phyloP scores from a whole-genome alignment of 2,888 invertebrate species.

The Yponomeuta sedellus region DNA sequence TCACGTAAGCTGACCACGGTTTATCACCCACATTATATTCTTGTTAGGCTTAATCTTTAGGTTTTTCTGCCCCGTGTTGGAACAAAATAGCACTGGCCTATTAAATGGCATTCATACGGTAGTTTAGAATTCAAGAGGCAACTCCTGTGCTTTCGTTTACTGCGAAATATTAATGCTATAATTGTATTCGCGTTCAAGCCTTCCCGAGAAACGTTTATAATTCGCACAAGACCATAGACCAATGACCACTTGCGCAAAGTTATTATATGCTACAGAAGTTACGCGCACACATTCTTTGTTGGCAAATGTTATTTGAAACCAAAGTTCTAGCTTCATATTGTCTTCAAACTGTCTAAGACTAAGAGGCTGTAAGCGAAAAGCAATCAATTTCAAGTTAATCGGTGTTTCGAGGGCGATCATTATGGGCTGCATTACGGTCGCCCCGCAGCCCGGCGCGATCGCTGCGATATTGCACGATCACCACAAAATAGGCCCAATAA shows the following conservation, averaged over 20 bases:
- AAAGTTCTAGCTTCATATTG: neutral
- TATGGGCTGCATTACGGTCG: slow-evolving; percentile 12
- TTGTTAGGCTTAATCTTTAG: neutral
- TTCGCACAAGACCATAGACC: slow-evolving; percentile 4
- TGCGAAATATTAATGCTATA: neutral
- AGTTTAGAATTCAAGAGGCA: neutral
- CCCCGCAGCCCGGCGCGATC: neutral
- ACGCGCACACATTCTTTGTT: neutral
- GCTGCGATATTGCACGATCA: slow-evolving; percentile 26
- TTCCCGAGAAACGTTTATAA: slow-evolving; percentile 4
- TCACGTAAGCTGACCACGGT: slow-evolving; percentile 1
- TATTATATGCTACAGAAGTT: neutral
- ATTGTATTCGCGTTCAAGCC: neutral
- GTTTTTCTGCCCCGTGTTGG: neutral
- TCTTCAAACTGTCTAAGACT: neutral
- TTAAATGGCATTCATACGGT: slow-evolving; percentile 1
- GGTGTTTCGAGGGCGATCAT: slow-evolving; percentile 15
- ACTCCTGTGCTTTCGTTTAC: neutral
- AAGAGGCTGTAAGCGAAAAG: slow-evolving; percentile 13
- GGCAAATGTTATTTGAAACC: neutral
- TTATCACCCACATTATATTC: slow-evolving; percentile 3
- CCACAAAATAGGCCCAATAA: slow-evolving; percentile 34
- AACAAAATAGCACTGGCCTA: neutral
- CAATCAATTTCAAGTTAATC: slow-evolving; percentile 16
- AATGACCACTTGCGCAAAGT: neutral